Evolutionary conservation across 2,113 vertebrate genomes (phyloP).

Genomic region (Brevimyrus niger): DNA sequence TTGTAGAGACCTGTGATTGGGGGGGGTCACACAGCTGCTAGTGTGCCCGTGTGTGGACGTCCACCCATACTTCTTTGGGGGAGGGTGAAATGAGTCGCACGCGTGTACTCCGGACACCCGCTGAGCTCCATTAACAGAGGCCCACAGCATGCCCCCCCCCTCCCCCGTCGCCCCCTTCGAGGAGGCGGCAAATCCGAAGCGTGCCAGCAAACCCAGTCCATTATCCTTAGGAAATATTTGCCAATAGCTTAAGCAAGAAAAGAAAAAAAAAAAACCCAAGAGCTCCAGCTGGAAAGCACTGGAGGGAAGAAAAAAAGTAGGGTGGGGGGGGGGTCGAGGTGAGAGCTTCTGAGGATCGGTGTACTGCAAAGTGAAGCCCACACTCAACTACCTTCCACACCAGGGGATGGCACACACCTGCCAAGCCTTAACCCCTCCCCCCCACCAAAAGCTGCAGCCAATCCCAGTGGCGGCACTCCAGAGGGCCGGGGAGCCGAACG

Average conservation of each 20-base stretch:
- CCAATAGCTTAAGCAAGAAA: conserved; percentile 22
- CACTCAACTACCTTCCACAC: conserved; percentile 3
- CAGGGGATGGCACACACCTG: not conserved
- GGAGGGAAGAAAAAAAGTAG: conserved; percentile 9
- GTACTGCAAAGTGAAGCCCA: conserved; percentile 17
- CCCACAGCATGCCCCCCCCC: not conserved
- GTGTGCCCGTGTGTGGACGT: not conserved
- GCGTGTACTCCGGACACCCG: not conserved
- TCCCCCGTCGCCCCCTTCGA: not conserved
- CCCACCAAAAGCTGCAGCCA: not conserved
- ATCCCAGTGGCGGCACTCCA: not conserved
- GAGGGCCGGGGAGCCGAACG: not conserved
- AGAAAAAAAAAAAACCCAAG: conserved; percentile 20
- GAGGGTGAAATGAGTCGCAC: not conserved
- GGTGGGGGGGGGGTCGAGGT: not conserved
- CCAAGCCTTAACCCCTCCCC: not conserved
- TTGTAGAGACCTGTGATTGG: not conserved
- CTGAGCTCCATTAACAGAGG: not conserved
- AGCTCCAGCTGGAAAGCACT: conserved; percentile 26
- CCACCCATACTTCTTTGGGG: not conserved
- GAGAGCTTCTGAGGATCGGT: not conserved
- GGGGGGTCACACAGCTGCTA: not conserved
- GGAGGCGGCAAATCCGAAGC: not conserved
- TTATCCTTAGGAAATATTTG: conserved; percentile 24
- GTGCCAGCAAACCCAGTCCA: conserved; percentile 21